Evolutionary conservation across 2,113 vertebrate species (phyloP).

Genomic region (Struthidea cinerea): DNA sequence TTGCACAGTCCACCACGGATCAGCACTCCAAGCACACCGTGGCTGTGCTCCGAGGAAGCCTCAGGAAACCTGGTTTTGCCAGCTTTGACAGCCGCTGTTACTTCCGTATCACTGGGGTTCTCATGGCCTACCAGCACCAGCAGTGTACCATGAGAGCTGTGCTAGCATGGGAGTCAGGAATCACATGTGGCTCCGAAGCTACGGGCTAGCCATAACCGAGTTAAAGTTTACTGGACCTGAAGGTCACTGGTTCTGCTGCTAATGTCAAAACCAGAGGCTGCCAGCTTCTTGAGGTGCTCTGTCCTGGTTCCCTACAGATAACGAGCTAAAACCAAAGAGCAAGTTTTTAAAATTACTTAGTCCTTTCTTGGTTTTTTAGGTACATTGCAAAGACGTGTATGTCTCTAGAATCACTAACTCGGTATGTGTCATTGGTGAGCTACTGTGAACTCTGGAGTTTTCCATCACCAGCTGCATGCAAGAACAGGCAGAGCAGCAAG

Average conservation of each 20-base stretch:
- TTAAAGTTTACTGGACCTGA: neutral
- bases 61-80: neutral
- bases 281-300: neutral
- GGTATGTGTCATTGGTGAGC: neutral
- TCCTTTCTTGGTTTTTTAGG: neutral
- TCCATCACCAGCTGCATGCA: neutral
- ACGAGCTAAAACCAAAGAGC: neutral
- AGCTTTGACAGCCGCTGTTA: neutral
- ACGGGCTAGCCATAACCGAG: accelerated
- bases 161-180: neutral
- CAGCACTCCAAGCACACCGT: neutral
- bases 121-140: neutral
- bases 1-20: accelerated
- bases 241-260: neutral
- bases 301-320: neutral
- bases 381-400: neutral
- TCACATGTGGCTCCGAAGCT: neutral
- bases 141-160: accelerated
- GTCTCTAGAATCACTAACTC: neutral
- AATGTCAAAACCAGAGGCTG: neutral
- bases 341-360: neutral
- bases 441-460: neutral
- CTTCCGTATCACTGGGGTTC: accelerated
- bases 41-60: neutral
- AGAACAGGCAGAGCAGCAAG: neutral